Conservation (phyloP, 2,797 vertebrate genomes). For the Argyrosomus regius region DNA sequence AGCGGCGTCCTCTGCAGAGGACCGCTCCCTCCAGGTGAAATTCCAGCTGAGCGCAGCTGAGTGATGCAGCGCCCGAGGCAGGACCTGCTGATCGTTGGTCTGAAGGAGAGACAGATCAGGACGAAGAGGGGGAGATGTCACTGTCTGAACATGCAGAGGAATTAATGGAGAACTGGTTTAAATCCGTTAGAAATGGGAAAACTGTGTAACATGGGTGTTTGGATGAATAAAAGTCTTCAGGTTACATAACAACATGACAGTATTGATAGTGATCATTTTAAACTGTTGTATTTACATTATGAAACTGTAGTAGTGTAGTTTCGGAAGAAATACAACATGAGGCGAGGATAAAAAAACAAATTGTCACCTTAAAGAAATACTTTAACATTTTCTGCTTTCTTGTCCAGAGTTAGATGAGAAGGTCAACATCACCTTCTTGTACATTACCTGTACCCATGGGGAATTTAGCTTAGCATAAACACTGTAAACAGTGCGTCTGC, state of each 20-base stretch:
- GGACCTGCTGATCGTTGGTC: constrained; percentile 44
- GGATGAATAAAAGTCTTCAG: background rate
- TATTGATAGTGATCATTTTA: background rate
- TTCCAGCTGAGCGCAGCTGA: constrained; percentile 54
- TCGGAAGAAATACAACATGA: background rate
- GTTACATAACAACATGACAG: background rate
- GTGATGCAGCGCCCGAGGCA: constrained; percentile 54
- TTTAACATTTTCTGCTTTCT: background rate
- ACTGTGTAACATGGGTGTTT: background rate
- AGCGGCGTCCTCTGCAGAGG: constrained; percentile 46
- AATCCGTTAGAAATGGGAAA: background rate
- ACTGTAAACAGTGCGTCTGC: background rate
- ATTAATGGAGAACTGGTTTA: constrained; percentile 15
- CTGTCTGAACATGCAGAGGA: constrained; percentile 41
- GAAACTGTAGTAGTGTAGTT: background rate
- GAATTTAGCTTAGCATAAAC: background rate
- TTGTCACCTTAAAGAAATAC: background rate
- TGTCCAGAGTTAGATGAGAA: background rate
- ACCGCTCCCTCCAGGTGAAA: constrained; percentile 68
- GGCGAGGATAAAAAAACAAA: background rate
- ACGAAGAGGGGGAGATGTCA: constrained; percentile 6
- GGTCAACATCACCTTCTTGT: background rate
- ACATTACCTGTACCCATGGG: background rate
- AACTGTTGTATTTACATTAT: background rate
- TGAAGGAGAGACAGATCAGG: constrained; percentile 45